Conservation (phyloP, 2,797 vertebrate genomes). For the Lophotriccus pileatus region DNA sequence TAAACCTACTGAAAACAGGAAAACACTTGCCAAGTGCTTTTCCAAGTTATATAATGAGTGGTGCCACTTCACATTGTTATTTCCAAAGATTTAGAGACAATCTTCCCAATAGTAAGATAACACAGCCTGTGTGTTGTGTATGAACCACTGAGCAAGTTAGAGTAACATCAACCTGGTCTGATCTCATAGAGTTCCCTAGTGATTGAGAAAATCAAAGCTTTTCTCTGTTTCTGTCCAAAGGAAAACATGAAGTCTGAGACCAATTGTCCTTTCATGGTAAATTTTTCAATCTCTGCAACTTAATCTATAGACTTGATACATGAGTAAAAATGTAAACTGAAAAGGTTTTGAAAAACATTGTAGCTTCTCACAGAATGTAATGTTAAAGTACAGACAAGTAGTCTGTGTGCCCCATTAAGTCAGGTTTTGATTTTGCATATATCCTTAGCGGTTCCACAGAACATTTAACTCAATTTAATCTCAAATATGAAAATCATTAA, state of each 20-base stretch:
- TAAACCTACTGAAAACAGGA: neutral
- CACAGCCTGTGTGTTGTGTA: neutral
- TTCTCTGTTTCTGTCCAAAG: neutral
- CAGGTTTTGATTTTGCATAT: neutral
- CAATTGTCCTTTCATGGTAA: neutral
- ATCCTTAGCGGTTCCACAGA: neutral
- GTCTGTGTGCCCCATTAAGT: neutral
- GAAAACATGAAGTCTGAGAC: neutral
- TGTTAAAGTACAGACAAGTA: neutral
- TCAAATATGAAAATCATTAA: neutral
- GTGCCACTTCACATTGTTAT: neutral
- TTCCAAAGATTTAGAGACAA: neutral
- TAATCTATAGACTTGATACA: neutral
- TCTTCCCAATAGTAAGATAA: neutral
- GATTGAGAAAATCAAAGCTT: neutral
- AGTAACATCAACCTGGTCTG: neutral
- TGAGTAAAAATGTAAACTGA: neutral
- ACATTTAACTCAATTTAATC: conserved; percentile 42
- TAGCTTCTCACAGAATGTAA: neutral
- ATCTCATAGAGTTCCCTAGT: neutral
- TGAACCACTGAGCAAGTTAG: neutral
- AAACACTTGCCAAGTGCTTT: neutral
- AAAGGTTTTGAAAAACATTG: neutral
- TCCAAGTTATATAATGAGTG: neutral
- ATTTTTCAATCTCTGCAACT: neutral